A percentile compares a stretch with the other conserved stretches of the same genome.
Evolutionary conservation across 1,140 invertebrate species (phyloP).

Genomic region (Psix sp.): DNA sequence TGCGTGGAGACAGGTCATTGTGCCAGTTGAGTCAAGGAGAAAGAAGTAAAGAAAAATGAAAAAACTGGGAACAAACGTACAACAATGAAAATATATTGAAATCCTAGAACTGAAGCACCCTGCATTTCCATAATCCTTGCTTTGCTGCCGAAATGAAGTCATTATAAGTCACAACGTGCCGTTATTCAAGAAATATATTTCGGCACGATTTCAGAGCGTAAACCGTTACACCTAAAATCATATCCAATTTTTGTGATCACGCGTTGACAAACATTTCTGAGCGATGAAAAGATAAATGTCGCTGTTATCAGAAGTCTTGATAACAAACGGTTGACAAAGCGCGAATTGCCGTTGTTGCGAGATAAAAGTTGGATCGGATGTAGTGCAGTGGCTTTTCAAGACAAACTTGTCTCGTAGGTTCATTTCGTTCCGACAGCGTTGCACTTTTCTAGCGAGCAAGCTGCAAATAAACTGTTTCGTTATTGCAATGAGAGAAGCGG

Average conservation of each 20-base stretch:
- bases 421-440: slow-evolving; percentile 11
- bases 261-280: neutral
- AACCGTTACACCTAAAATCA: neutral
- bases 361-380: slow-evolving; percentile 21
- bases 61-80: too few relatives aligned
- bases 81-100: too few relatives aligned
- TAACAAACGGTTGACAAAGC: slow-evolving; percentile 5
- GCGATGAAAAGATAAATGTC: neutral
- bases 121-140: slow-evolving; percentile 11
- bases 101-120: too few relatives aligned
- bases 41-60: too few relatives aligned
- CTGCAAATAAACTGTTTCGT: slow-evolving; percentile 22
- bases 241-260: neutral
- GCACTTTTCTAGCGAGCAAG: slow-evolving; percentile 8
- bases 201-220: slow-evolving; percentile 1
- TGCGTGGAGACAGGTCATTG: too few relatives aligned
- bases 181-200: too few relatives aligned
- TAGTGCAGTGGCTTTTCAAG: slow-evolving; percentile 1
- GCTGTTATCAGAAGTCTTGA: slow-evolving; percentile 3
- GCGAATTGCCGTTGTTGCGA: slow-evolving; percentile 8
- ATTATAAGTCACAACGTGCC: too few relatives aligned
- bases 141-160: too few relatives aligned
- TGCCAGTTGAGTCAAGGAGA: too few relatives aligned
- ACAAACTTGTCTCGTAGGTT: slow-evolving; percentile 16
- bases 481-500: too few relatives aligned